Base-by-base conservation (phyloP, 2,113 vertebrate genomes). In the Tonatia bakeri region DNA sequence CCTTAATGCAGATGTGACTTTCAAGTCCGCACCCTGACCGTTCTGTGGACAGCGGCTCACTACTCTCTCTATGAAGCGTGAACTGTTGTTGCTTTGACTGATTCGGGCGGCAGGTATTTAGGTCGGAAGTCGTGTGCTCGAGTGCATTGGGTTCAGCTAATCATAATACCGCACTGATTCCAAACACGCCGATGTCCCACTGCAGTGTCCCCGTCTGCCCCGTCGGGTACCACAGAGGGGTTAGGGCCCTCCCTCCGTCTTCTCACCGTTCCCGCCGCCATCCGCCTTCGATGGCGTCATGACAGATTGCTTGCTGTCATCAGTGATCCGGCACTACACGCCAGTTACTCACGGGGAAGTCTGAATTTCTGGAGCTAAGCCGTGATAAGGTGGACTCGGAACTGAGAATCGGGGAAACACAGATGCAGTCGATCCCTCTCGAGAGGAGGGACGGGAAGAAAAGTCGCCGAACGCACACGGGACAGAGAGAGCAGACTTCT, bases 1-100 rank as follows among this genome's bases (percentile, higher is more conserved):
- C 47, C 95, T 87, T 91, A 67, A 84, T 88, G 61, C 87, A 84
- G 70, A 94, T 80, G 45, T 45, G n/a, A 87, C 52, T 95, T 94
- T 33, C 92, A 67, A 84, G 79, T 87, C 80, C 65, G 31, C 82
- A 40, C 20, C 38, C 45, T 69, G 45, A 70, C 65, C 28, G 61
- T 36, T 81, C 33, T 70, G 69, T 56, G 40, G 76, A 65, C 65
- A 31, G 52, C 86, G 80, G 33, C 56, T 72, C 36, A 83, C 83
- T 87, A 4, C 43, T 81, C 84, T 54, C 82, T 40, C 73, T 26
- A 5, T 61, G 83, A 84, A 86, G 52, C 31, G 56, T 45, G 6
- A 85, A 28, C 26, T 61, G 3, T 61, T 9, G 28, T 83, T 91
- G 73, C 43, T 92, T 94, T 40, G 15, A 59, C 20, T 61, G 56